phyloP scores from a whole-genome alignment of 1,140 invertebrate genomes.

The Pogonomyrmex californicus region DNA sequence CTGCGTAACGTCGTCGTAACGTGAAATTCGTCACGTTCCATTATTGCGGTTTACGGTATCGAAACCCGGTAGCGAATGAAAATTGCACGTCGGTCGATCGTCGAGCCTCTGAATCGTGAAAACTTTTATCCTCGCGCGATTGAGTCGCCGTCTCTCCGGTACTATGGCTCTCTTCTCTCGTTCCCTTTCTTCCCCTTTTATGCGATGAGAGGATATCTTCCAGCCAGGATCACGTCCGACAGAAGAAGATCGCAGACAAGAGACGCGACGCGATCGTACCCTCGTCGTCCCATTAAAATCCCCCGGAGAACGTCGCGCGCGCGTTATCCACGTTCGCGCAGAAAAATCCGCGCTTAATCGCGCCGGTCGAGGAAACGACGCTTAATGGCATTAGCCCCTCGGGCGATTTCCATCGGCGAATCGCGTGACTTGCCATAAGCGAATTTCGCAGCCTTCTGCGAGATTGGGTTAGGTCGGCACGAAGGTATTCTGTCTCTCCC shows the following conservation, averaged over 20 bases:
- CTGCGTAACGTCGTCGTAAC: slow-evolving; percentile 37
- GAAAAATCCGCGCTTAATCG: slow-evolving; percentile 61
- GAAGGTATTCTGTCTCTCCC: slow-evolving; percentile 45
- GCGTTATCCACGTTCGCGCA: slow-evolving; percentile 40
- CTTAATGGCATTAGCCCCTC: slow-evolving; percentile 57
- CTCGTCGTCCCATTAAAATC: slow-evolving; percentile 54
- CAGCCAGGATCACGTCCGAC: slow-evolving; percentile 34
- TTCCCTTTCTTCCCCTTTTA: background rate
- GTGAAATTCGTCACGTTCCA: slow-evolving; percentile 57
- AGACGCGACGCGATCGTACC: slow-evolving; percentile 23
- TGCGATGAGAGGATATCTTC: background rate
- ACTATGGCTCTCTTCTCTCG: background rate
- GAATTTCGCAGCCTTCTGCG: slow-evolving; percentile 47
- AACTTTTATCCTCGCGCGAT: slow-evolving; percentile 40
- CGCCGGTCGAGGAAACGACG: slow-evolving; percentile 50
- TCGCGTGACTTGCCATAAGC: slow-evolving; percentile 64
- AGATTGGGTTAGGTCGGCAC: slow-evolving; percentile 58
- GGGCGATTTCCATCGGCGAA: slow-evolving; percentile 58
- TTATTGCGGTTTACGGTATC: slow-evolving; percentile 52
- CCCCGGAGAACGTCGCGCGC: slow-evolving; percentile 5
- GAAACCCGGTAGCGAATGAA: slow-evolving; percentile 30
- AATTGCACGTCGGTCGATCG: slow-evolving; percentile 41
- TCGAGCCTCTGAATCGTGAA: slow-evolving; percentile 20
- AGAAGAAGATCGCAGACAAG: slow-evolving; percentile 18
- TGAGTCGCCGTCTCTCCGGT: background rate